These are phyloP conservation scores for Drosophila borealis DNA, from an alignment of 2,888 invertebrate species.

Conservation along the genomic window DNA sequence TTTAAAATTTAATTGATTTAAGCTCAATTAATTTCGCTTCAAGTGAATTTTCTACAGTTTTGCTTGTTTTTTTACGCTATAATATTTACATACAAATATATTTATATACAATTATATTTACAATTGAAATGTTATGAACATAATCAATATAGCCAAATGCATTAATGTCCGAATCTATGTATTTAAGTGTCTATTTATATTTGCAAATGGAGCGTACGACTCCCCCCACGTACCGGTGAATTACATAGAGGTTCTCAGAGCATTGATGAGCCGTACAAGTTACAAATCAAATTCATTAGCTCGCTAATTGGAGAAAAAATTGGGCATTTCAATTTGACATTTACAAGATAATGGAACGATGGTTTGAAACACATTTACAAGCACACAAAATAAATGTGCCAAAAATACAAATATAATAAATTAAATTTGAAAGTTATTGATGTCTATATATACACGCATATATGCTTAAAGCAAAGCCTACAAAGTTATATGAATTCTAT, in stretches of 20 bases:
- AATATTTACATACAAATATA: not conserved
- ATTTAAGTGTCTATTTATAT: slow-evolving; percentile 10
- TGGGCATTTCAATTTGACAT: not conserved
- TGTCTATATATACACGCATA: no score
- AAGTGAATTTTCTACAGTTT: not conserved
- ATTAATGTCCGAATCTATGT: not conserved
- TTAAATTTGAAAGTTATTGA: no score
- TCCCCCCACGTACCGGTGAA: not conserved
- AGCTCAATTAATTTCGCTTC: not conserved
- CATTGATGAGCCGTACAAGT: slow-evolving; percentile 26
- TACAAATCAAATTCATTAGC: not conserved
- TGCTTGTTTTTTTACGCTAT: no score
- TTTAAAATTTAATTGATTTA: not conserved
- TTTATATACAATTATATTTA: no score
- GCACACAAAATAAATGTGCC: not conserved
- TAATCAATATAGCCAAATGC: not conserved
- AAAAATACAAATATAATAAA: no score
- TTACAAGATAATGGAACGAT: not conserved
- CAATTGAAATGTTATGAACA: not conserved
- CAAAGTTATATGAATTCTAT: no score
- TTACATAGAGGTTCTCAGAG: slow-evolving; percentile 6
- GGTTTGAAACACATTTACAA: not conserved
- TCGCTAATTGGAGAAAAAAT: not conserved
- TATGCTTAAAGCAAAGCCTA: no score
- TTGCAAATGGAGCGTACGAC: slow-evolving; percentile 1